Percentiles rank a stretch among this genome's conserved stretches.
phyloP scores from a whole-genome alignment of 92 coral and sea anemone genomes.

The Bergia puertoricense region DNA sequence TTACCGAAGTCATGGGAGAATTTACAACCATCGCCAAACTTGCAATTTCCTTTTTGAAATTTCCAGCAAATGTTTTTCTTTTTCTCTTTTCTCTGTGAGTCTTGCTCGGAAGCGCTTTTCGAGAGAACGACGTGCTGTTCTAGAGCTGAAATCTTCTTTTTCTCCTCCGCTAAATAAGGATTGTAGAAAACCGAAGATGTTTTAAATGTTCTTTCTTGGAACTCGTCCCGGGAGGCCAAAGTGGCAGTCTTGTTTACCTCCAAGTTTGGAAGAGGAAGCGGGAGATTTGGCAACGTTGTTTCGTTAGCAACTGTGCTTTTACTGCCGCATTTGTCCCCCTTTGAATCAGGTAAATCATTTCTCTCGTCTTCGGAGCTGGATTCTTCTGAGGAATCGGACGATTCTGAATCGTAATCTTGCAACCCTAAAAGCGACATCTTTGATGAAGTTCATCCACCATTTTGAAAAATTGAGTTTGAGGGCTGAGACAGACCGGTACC shows the following conservation, averaged over 20 bases:
- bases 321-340: neutral
- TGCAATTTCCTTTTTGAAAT: constrained; percentile 81
- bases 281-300: neutral
- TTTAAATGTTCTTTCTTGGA: constrained; percentile 61
- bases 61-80: constrained; percentile 74
- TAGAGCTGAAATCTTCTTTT: constrained; percentile 76
- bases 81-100: constrained; percentile 49
- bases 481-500: neutral
- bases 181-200: constrained; percentile 87
- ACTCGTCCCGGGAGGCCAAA: constrained; percentile 50
- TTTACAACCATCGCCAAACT: constrained; percentile 71
- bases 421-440: constrained; percentile 38
- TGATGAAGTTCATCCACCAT: constrained; percentile 21
- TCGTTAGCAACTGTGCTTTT: neutral
- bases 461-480: neutral
- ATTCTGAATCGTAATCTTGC: constrained; percentile 28
- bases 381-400: constrained; percentile 21
- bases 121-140: constrained; percentile 92
- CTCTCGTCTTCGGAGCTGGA: constrained; percentile 26
- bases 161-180: constrained; percentile 91
- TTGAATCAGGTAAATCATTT: neutral
- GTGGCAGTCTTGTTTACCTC: constrained; percentile 49
- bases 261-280: constrained; percentile 59
- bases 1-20: constrained; percentile 61
- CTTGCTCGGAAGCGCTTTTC: constrained; percentile 49